phyloP scores from a whole-genome alignment of 2,113 vertebrate genomes.

The Plecotus auritus region DNA sequence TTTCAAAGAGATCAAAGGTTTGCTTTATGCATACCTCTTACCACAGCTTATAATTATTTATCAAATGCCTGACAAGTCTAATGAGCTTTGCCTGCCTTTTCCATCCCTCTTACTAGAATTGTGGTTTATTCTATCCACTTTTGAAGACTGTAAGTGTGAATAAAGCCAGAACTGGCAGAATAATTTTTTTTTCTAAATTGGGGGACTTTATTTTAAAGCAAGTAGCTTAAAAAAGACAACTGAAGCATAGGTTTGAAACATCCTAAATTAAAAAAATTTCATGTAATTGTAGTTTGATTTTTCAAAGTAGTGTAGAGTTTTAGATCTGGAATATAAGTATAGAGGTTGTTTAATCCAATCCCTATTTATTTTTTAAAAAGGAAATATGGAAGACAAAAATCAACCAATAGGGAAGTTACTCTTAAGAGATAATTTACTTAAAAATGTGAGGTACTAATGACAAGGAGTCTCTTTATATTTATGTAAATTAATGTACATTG shows the following conservation, averaged over 20 bases:
- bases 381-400: not conserved
- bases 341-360: not conserved
- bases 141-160: conserved; percentile 10
- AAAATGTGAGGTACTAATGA: not conserved
- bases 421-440: not conserved
- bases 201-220: conserved; percentile 13
- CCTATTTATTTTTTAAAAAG: conserved; percentile 31
- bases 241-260: conserved; percentile 28
- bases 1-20: conserved; percentile 57
- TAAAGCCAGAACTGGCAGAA: conserved; percentile 19
- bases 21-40: conserved; percentile 4
- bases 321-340: not conserved
- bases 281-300: conserved; percentile 3
- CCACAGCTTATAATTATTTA: conserved; percentile 55
- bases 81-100: conserved; percentile 54
- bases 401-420: not conserved
- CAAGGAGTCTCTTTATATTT: not conserved
- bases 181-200: conserved; percentile 37
- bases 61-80: conserved; percentile 60
- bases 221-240: conserved; percentile 9
- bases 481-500: not conserved
- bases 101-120: conserved; percentile 37
- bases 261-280: not conserved
- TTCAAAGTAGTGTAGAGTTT: conserved; percentile 19
- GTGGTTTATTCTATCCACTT: conserved; percentile 27